Base-by-base conservation (phyloP, 2,888 invertebrate genomes). In the Harmothoe impar region DNA sequence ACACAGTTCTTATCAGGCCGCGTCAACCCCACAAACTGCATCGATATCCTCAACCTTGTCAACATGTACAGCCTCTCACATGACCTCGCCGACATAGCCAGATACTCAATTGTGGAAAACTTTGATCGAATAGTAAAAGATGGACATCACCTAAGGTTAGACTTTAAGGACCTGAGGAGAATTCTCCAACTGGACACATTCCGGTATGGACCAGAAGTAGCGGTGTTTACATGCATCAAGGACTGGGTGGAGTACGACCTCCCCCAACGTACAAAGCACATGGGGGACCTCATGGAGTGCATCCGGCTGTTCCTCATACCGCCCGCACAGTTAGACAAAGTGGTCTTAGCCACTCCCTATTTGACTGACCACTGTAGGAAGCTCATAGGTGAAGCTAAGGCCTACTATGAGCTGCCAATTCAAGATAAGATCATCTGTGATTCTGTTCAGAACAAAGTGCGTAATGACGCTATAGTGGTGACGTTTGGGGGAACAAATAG, bases 221-320 rank as follows among this genome's bases (percentile, higher is more conserved):
- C 29, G 0, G 54, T 89, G 31, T 89, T 89, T 33, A 29, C 29
- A 15, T 72, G 72, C 35, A 89, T 89, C n/a, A 62, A 68, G 29
- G 68, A 89, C 15, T 89, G 89, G 89, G 35, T 68, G 17, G 89
- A 89, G 35, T 25, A 62, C 62, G 89, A 89, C 35, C 68, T 35
- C 10, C 31, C 62, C 12, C 23, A 33, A 5, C 52, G 89, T 10
- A 72, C 68, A n/a, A 43, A 56, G 23, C 62, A 89, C 33, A 17
- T 68, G 25, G 29, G 15, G 23, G 72, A 89, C 0, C 72, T 89
- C 10, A n/a, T 89, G 68, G 68, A 72, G 62, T 68, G 35, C 62
- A 15, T 89, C 0, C 89, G 89, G 1, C n/a, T 89, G 25, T 72
- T 10, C n/a, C 33, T 89, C 15, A 68, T 72, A 62, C 15, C 62